These are phyloP conservation scores for Eurosta solidaginis DNA, from an alignment of 1,140 invertebrate species.

Conservation along the genomic window DNA sequence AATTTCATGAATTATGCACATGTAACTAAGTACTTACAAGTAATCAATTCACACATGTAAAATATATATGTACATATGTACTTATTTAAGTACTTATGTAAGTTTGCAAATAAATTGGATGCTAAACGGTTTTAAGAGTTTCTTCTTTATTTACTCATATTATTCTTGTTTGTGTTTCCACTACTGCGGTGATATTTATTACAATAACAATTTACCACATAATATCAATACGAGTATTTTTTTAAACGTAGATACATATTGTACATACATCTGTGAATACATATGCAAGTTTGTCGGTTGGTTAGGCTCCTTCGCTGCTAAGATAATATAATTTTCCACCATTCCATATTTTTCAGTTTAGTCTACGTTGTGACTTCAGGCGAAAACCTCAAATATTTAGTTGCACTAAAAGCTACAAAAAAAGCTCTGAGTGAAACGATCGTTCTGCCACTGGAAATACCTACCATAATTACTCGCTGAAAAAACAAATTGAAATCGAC, in stretches of 20 bases:
- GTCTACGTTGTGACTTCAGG: constrained; percentile 10
- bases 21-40: not conserved
- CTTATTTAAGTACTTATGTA: not conserved
- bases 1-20: not conserved
- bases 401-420: not conserved
- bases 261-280: not conserved
- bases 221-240: too few relatives aligned
- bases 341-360: constrained; percentile 1
- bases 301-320: not conserved
- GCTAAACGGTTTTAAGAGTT: not conserved
- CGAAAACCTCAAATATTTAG: not conserved
- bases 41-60: too few relatives aligned
- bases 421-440: not conserved
- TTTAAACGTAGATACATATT: too few relatives aligned
- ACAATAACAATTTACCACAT: not conserved
- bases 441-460: not conserved
- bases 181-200: not conserved
- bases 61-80: too few relatives aligned
- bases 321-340: constrained; percentile 10
- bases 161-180: constrained; percentile 12
- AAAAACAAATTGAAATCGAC: not conserved
- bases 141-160: constrained; percentile 14
- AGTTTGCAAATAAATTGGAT: not conserved
- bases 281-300: not conserved
- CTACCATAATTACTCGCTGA: not conserved